phyloP scores from a whole-genome alignment of 2,113 vertebrate species.

The Agapornis roseicollis region DNA sequence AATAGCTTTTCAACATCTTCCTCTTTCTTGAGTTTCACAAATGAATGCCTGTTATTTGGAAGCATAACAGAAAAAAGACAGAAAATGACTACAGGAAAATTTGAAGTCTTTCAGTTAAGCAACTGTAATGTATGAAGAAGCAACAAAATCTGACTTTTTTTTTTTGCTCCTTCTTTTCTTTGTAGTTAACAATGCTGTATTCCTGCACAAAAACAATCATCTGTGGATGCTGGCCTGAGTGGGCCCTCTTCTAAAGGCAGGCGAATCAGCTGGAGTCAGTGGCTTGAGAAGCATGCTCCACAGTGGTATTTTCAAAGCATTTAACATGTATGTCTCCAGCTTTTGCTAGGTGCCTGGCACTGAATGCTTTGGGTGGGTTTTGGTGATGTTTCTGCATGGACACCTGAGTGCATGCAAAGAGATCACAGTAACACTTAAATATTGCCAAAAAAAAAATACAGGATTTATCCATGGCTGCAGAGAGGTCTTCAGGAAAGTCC shows the following conservation, averaged over 20 bases:
- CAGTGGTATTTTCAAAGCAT: neutral
- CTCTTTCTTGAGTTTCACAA: neutral
- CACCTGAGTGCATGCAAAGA: neutral
- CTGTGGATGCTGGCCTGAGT: neutral
- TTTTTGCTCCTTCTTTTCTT: neutral
- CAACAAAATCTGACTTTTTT: neutral
- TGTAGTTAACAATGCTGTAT: neutral
- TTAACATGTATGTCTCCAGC: neutral
- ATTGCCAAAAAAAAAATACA: neutral
- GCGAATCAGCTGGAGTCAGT: neutral
- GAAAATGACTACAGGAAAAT: conserved; percentile 14
- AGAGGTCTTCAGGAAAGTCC: neutral
- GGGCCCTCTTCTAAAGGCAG: neutral
- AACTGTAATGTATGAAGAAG: neutral
- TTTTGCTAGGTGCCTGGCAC: neutral
- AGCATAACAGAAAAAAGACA: conserved; percentile 22
- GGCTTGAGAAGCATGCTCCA: neutral
- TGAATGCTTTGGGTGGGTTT: neutral
- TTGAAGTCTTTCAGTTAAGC: neutral
- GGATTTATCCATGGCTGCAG: neutral
- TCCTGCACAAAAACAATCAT: neutral
- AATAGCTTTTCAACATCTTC: neutral
- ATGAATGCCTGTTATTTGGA: conserved; percentile 11
- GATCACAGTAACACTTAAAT: neutral
- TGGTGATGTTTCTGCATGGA: neutral